Evolutionary conservation across 2,113 vertebrate species (phyloP).

Genomic region (Protobothrops flavoviridis): DNA sequence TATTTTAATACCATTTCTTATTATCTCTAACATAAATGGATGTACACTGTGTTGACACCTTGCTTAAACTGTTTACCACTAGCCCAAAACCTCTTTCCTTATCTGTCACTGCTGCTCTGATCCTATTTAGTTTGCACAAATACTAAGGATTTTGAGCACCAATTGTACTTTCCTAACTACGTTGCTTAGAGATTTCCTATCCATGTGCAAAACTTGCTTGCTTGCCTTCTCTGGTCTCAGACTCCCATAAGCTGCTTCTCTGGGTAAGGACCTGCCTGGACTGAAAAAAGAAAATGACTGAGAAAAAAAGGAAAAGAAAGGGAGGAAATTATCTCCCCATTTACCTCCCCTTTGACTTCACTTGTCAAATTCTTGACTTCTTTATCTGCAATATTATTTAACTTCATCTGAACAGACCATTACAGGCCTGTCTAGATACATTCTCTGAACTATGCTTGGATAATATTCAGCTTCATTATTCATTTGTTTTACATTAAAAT

Average conservation of each 20-base stretch:
- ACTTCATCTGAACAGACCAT: background rate
- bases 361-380: background rate
- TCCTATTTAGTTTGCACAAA: background rate
- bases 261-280: background rate
- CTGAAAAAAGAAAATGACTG: background rate
- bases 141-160: background rate
- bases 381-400: background rate
- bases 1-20: background rate
- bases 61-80: background rate
- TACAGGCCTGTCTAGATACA: background rate
- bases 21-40: background rate
- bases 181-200: background rate
- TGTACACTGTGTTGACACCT: background rate
- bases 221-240: background rate
- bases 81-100: background rate
- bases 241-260: background rate
- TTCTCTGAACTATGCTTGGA: background rate
- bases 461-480: background rate
- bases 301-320: background rate
- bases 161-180: background rate
- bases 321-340: background rate
- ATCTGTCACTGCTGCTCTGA: background rate
- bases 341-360: background rate
- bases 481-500: background rate
- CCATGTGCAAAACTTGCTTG: background rate